Percentiles rank a stretch among this genome's conserved stretches.
Conservation (phyloP, 2,797 vertebrate genomes). For the Tokudaia muenninki region DNA sequence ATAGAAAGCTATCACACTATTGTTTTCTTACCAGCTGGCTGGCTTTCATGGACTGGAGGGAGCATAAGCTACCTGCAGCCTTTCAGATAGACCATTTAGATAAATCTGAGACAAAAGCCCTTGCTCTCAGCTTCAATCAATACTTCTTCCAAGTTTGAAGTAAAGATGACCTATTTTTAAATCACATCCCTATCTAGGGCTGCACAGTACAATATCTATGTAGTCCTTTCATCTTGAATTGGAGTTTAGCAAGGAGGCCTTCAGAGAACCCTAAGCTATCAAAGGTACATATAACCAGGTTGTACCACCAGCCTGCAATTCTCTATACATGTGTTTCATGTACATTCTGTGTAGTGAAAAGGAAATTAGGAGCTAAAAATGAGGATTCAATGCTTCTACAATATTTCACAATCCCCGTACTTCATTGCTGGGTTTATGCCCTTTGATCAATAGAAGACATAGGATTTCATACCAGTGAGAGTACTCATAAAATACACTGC, state of each 20-base stretch:
- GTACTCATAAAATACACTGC: neutral
- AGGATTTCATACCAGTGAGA: neutral
- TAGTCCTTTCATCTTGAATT: constrained; percentile 79
- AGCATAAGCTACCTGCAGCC: constrained; percentile 58
- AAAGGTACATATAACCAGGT: constrained; percentile 72
- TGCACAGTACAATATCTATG: constrained; percentile 52
- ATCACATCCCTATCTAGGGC: constrained; percentile 61
- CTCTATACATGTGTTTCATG: constrained; percentile 44
- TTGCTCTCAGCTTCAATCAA: constrained; percentile 80
- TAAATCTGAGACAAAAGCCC: constrained; percentile 81
- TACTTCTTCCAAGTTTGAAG: constrained; percentile 78
- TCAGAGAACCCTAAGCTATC: constrained; percentile 80
- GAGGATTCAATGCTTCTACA: neutral
- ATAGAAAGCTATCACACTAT: neutral
- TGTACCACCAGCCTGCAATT: constrained; percentile 63
- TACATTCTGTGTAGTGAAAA: constrained; percentile 28
- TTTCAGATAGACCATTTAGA: constrained; percentile 74
- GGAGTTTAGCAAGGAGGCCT: constrained; percentile 80
- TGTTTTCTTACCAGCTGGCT: constrained; percentile 73
- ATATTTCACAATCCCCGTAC: neutral
- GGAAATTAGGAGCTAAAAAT: constrained; percentile 61
- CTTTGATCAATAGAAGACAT: neutral
- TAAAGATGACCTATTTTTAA: constrained; percentile 83
- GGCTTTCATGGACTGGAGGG: constrained; percentile 71
- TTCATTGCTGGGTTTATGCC: neutral